Evolutionary conservation across 2,888 invertebrate genomes (phyloP).

Genomic region (Lottia scabra): DNA sequence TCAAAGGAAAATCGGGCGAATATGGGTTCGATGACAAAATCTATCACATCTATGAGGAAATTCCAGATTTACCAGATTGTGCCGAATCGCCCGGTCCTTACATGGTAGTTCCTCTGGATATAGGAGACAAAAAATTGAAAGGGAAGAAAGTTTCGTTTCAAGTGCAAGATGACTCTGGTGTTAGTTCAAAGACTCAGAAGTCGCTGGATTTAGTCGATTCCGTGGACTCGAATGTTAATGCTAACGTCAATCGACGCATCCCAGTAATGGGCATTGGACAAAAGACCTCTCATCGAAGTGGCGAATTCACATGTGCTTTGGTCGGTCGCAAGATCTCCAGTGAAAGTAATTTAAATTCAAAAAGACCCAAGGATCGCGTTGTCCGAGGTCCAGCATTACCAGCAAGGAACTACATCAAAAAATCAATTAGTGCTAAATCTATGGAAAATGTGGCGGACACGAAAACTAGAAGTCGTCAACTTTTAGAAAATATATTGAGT

Average conservation of each 20-base stretch:
- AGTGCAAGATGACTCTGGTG: neutral
- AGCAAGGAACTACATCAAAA: neutral
- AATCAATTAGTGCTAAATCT: neutral
- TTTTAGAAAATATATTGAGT: neutral
- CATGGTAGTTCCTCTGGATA: constrained; percentile 30
- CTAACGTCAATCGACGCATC: neutral
- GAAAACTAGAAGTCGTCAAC: neutral
- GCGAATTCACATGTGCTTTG: constrained; percentile 19
- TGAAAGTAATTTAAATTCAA: no score
- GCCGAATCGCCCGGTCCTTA: constrained; percentile 17
- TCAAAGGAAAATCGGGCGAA: constrained; percentile 26
- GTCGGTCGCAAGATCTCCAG: constrained; percentile 7
- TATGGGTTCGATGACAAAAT: constrained; percentile 36
- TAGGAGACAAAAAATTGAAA: neutral
- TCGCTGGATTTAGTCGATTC: neutral
- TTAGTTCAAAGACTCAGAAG: neutral
- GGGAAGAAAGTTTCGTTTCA: neutral
- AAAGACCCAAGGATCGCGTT: no score
- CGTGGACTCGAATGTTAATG: neutral
- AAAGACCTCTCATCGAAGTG: constrained; percentile 20
- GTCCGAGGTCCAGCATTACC: neutral
- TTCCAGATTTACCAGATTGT: constrained; percentile 28
- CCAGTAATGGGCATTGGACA: neutral
- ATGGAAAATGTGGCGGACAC: neutral
- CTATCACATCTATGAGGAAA: constrained; percentile 38